These are phyloP conservation scores for Drosophila melanogaster DNA, from an alignment of 1,140 invertebrate genomes.

Conservation along the genomic window Release_6_plus_ISO1_MT NT_033779.5:2079501-2080000, in stretches of 20 bases:
- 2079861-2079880: not conserved
- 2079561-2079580: slow-evolving; percentile 39
- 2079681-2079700: slow-evolving; percentile 28
- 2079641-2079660: slow-evolving; percentile 5
- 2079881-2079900: not conserved
- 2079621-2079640: not conserved
- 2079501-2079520: slow-evolving; percentile 62
- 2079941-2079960: slow-evolving; percentile 1
- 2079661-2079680: slow-evolving; percentile 35
- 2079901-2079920: slow-evolving; percentile 1
- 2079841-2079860: not conserved
- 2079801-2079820: not conserved
- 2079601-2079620: not conserved
- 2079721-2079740: slow-evolving; percentile 6
- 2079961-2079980: slow-evolving; percentile 21
- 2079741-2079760: not conserved
- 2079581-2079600: slow-evolving; percentile 20
- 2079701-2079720: not conserved
- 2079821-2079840: not conserved
- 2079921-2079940: not conserved
- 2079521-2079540: slow-evolving; percentile 32
- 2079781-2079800: not conserved
- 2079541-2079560: slow-evolving; percentile 54
- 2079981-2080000: slow-evolving; percentile 32
- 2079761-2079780: no score